A percentile compares a stretch with the other conserved stretches of the same genome.
Evolutionary conservation across 2,113 vertebrate species (phyloP).

Genomic region (Psilopogon haemacephalus): DNA sequence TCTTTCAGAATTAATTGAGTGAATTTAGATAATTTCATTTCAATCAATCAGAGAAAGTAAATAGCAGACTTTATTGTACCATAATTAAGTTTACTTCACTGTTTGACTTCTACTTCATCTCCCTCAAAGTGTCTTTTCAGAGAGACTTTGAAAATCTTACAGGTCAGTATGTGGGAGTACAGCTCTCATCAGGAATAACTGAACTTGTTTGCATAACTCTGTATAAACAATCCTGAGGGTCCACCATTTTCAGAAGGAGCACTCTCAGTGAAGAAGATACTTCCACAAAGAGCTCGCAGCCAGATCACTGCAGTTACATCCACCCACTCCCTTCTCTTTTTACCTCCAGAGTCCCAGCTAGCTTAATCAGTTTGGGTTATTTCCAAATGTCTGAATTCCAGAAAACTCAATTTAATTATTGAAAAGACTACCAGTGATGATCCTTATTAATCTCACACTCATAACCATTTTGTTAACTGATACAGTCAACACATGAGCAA

Average conservation of each 20-base stretch:
- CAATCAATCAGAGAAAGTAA: neutral
- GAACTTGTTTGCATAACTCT: neutral
- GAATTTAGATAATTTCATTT: neutral
- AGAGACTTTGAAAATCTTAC: neutral
- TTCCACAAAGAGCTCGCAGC: neutral
- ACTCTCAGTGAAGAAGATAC: neutral
- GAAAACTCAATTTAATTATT: neutral
- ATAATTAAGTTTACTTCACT: constrained; percentile 7
- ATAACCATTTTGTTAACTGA: neutral
- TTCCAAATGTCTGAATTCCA: neutral
- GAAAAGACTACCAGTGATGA: neutral
- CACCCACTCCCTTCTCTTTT: neutral
- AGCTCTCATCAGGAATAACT: neutral
- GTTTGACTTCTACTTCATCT: constrained; percentile 1
- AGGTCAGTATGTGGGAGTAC: neutral
- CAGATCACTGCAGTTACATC: neutral
- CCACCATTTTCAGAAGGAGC: neutral
- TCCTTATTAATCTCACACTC: neutral
- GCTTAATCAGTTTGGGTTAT: neutral
- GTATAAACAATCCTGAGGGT: neutral
- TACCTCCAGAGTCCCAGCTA: neutral
- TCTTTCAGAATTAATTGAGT: neutral
- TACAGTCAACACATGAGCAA: neutral
- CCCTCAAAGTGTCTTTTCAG: neutral
- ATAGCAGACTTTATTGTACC: neutral